Evolutionary conservation across 2,113 vertebrate genomes (phyloP).

Genomic region (Vulpes ferrilata): DNA sequence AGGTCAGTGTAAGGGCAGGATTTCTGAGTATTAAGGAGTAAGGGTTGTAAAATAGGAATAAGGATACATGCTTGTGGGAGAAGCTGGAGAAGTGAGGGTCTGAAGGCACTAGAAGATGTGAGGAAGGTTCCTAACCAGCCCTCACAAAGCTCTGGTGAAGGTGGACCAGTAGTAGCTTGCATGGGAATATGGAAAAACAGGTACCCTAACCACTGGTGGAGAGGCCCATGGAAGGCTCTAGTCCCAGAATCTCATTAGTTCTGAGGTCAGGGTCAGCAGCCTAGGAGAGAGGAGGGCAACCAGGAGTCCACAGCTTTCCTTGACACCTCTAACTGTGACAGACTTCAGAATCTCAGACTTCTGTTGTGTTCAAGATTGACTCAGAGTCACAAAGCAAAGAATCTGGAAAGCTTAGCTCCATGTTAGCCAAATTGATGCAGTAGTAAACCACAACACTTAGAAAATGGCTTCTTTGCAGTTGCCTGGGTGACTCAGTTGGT

Average conservation of each 20-base stretch:
- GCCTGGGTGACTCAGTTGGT: neutral
- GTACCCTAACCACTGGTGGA: neutral
- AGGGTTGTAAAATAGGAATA: neutral
- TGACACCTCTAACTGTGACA: neutral
- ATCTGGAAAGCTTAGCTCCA: neutral
- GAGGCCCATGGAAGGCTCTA: neutral
- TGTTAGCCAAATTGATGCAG: neutral
- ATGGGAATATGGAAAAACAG: neutral
- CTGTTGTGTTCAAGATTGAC: neutral
- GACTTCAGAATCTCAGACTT: neutral
- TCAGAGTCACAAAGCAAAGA: neutral
- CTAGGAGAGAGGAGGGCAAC: no score
- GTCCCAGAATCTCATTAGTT: neutral
- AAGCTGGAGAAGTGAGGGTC: neutral
- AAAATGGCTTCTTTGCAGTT: neutral
- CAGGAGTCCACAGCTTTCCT: neutral
- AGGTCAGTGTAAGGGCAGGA: neutral
- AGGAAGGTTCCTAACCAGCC: neutral
- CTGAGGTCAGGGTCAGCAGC: neutral
- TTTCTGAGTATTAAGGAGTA: neutral
- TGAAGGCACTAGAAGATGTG: neutral
- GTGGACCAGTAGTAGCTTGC: neutral
- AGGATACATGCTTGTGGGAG: neutral
- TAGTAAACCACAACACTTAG: neutral
- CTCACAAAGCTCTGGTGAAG: neutral